phyloP scores from a whole-genome alignment of 2,888 invertebrate species.

The Pristionchus maxplancki region DNA sequence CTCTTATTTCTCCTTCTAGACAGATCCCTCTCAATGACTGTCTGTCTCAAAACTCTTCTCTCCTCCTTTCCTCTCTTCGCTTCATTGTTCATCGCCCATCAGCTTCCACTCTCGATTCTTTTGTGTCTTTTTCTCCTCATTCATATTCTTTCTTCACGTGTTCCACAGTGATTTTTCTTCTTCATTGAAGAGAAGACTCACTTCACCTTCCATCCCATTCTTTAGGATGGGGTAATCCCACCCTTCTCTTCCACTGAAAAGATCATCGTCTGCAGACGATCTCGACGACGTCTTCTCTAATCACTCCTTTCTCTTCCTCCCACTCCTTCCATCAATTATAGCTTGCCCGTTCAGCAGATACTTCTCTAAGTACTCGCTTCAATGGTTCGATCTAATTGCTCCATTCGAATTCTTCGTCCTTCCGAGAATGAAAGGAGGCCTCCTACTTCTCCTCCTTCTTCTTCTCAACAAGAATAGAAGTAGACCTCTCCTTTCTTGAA shows the following conservation, averaged over 20 bases:
- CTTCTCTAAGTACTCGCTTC: constrained; percentile 36
- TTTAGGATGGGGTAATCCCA: not conserved
- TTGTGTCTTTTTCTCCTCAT: constrained; percentile 39
- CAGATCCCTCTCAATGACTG: constrained; percentile 9
- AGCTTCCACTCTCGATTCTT: constrained; percentile 38
- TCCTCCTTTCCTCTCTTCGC: not conserved
- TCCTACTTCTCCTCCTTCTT: constrained; percentile 22
- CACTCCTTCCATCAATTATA: not conserved
- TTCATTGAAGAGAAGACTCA: not conserved
- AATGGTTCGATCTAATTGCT: constrained; percentile 43
- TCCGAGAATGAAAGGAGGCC: constrained; percentile 43
- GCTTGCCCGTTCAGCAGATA: constrained; percentile 7
- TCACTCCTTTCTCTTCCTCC: not conserved
- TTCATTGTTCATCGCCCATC: constrained; percentile 19
- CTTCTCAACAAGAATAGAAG: constrained; percentile 43
- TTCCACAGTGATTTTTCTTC: not conserved
- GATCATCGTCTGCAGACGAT: not conserved
- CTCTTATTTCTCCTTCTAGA: not conserved
- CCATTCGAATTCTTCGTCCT: constrained; percentile 22
- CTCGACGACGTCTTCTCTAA: not conserved
- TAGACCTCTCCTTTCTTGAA: constrained; percentile 40
- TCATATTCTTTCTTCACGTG: constrained; percentile 7
- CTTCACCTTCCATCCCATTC: not conserved
- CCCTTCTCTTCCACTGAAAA: not conserved
- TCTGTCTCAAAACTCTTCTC: not conserved